Evolutionary conservation across 1,140 invertebrate species (phyloP).

Genomic region (Achroia grisella): DNA sequence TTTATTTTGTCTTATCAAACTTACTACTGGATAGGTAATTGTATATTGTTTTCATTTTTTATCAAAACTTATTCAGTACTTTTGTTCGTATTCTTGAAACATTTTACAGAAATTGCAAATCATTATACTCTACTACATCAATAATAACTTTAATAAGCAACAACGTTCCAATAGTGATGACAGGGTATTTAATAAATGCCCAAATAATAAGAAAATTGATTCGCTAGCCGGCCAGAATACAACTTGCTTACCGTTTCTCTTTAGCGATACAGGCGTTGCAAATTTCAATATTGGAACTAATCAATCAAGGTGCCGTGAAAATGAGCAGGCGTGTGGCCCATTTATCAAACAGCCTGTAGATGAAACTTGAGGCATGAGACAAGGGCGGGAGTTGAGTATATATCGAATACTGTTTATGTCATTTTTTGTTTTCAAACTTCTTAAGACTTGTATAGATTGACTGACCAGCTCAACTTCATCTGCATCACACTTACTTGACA

Average conservation of each 20-base stretch:
- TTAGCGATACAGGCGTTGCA: slow-evolving; percentile 16
- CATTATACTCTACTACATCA: no score
- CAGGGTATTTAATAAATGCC: slow-evolving; percentile 2
- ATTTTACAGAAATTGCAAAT: no score
- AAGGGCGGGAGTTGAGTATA: slow-evolving; percentile 7
- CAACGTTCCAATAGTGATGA: background rate
- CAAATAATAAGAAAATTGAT: slow-evolving; percentile 9
- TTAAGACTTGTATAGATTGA: no score
- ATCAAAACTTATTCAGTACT: no score
- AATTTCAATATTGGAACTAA: slow-evolving; percentile 47
- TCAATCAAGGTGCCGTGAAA: slow-evolving; percentile 40
- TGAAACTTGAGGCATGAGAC: slow-evolving; percentile 22
- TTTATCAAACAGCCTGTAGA: slow-evolving; percentile 42
- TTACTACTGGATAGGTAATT: no score
- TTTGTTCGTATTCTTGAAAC: no score
- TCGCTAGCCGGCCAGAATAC: slow-evolving; percentile 1
- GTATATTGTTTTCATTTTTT: no score
- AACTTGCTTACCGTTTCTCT: slow-evolving; percentile 11
- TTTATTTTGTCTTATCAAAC: no score
- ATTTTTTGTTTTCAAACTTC: no score
- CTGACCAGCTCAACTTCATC: no score
- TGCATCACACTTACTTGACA: no score
- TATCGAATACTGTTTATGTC: background rate
- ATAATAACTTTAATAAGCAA: no score
- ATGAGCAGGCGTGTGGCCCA: slow-evolving; percentile 31